Conservation (phyloP, 92 coral and sea anemone genomes). For the Bergia puertoricense region DNA sequence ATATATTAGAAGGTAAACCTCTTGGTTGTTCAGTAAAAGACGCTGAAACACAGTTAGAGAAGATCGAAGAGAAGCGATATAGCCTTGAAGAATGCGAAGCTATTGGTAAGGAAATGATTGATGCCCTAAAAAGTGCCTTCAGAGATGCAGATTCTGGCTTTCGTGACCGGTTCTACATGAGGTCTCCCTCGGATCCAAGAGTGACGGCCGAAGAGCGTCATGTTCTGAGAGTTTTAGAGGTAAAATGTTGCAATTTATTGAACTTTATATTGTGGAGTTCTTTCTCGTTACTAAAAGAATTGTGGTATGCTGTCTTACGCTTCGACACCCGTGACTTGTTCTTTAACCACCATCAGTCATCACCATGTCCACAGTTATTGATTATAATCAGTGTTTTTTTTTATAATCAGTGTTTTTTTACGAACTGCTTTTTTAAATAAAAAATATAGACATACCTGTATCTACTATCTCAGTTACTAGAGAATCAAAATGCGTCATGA, state of each 20-base stretch:
- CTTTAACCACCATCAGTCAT: too few species aligned
- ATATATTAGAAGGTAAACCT: neutral
- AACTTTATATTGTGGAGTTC: neutral
- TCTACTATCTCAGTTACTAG: too few species aligned
- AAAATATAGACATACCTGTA: too few species aligned
- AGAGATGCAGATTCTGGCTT: neutral
- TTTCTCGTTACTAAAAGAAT: too few species aligned
- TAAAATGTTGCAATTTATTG: slow-evolving; percentile 9
- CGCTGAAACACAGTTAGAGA: neutral
- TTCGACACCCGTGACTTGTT: too few species aligned
- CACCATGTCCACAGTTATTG: too few species aligned
- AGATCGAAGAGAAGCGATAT: slow-evolving; percentile 41
- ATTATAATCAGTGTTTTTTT: too few species aligned
- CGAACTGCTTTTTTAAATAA: too few species aligned
- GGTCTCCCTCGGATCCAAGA: slow-evolving; percentile 58
- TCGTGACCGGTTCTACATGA: slow-evolving; percentile 19
- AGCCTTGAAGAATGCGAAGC: slow-evolving; percentile 62
- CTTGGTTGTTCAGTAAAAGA: neutral
- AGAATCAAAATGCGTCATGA: too few species aligned
- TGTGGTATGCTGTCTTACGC: too few species aligned
- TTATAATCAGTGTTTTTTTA: too few species aligned
- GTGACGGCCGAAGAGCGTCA: slow-evolving; percentile 72
- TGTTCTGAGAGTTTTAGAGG: slow-evolving; percentile 68
- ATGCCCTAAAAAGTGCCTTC: slow-evolving; percentile 54
- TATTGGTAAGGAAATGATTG: slow-evolving; percentile 67